Base-by-base conservation (phyloP, 30 jellyfish, hydroid and myxozoan species). In the Aurelia coerulea region DNA sequence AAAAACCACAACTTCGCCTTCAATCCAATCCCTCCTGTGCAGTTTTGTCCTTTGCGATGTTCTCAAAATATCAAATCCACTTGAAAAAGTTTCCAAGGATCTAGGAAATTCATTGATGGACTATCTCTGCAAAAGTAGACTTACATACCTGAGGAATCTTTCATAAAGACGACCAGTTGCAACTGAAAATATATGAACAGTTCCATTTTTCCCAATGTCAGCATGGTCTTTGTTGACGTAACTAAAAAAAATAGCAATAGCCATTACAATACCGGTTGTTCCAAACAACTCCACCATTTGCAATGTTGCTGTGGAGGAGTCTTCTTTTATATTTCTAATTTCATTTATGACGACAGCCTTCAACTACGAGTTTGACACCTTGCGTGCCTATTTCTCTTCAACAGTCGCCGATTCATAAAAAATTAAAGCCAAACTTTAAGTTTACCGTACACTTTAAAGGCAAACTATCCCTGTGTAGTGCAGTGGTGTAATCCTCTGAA, bases 141-240 rank as follows among this genome's bases (percentile, higher is more conserved):
- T 73, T 3, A 5, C 67, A 23, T 51, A 94, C 99, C 99, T 83
- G 11, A 90, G 70, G 42, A 94, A 83, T 56, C 99, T 75, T 79
- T 94, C 99, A 74, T 94, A 94, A 32, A 94, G 95, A 8, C 90
- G 91, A 32, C 99, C 99, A 19, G 99, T 94, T 16, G 99, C 99
- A 16, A 94, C 99, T 2, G 99, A 88, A 59, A 94, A 94, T 41
- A 94, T 94, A 62, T 94, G 97, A 64, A 94, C 89, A 10, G 95
- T 93, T 17, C 93, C 98, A 39, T 87, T 91, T 34, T 65, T 60
- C 31, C 90, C 92, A 71, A 67, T 79, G 29, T 74, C 67, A 2
- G 42, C 88, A 4, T 76, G 66, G 13, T 75, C 90, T 14, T 78
- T 89, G 52, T 50, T 88, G 59, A 89, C 99, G 82, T 93, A 93